phyloP scores from a whole-genome alignment of 1,140 invertebrate species.

The Drosophila trapezifrons region DNA sequence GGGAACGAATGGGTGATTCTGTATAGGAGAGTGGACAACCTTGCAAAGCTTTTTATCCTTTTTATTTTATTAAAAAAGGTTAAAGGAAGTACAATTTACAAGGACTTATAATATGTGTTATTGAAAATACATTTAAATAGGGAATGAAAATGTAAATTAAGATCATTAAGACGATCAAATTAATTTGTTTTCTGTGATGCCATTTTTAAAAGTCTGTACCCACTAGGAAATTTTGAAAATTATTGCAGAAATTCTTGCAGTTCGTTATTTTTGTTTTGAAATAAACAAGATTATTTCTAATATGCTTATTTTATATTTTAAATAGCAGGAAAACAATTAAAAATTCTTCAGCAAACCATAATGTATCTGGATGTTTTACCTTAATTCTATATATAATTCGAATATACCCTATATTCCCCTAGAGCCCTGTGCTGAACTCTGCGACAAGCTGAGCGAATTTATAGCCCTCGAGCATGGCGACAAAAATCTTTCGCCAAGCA shows the following conservation, averaged over 20 bases:
- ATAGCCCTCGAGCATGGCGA: constrained; percentile 71
- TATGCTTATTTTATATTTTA: too few species aligned
- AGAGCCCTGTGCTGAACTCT: constrained; percentile 15
- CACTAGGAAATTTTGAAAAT: too few species aligned
- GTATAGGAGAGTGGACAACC: not conserved
- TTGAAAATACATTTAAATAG: not conserved
- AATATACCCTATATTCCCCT: not conserved
- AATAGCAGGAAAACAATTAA: too few species aligned
- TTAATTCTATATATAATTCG: not conserved
- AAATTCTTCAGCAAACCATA: too few species aligned
- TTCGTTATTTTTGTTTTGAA: too few species aligned
- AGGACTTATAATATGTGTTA: not conserved
- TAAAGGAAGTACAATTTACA: not conserved
- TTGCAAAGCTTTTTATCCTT: not conserved
- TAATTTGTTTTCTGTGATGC: too few species aligned
- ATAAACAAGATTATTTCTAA: too few species aligned
- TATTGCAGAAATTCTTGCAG: too few species aligned
- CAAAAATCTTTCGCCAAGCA: constrained; percentile 70
- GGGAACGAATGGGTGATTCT: constrained; percentile 4
- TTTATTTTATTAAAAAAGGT: not conserved
- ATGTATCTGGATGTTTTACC: too few species aligned
- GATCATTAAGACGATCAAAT: not conserved
- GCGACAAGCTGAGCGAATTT: constrained; percentile 77
- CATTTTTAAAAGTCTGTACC: too few species aligned
- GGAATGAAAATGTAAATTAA: not conserved